Conservation (phyloP, 2,888 invertebrate genomes). For the Beris chalybata region DNA sequence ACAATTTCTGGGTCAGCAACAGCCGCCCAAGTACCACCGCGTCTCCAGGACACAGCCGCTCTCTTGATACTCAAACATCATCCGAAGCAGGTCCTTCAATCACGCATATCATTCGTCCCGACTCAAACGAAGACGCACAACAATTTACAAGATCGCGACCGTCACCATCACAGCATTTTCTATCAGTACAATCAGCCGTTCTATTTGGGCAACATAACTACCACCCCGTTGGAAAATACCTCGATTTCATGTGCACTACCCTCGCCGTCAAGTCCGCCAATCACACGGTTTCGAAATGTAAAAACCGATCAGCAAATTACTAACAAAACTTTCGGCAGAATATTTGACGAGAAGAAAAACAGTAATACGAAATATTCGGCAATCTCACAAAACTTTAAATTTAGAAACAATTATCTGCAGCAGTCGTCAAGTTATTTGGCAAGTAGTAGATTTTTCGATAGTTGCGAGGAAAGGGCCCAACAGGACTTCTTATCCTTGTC, state of each 20-base stretch:
- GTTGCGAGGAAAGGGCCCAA: constrained; percentile 50
- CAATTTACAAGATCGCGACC: constrained; percentile 7
- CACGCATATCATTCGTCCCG: constrained; percentile 13
- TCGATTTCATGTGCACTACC: constrained; percentile 29
- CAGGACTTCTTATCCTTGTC: constrained; percentile 56
- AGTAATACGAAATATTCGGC: constrained; percentile 12
- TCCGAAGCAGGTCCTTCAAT: constrained; percentile 35
- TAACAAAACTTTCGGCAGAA: constrained; percentile 14
- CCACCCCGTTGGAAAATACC: constrained; percentile 25
- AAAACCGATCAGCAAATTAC: constrained; percentile 16
- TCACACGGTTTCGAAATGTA: constrained; percentile 13
- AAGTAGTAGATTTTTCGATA: constrained; percentile 21
- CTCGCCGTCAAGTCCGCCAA: constrained; percentile 31
- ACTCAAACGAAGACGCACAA: constrained; percentile 40
- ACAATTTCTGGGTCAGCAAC: constrained; percentile 49
- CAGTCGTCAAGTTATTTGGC: constrained; percentile 15
- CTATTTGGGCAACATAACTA: constrained; percentile 25
- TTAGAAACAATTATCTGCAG: constrained; percentile 20
- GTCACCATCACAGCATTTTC: constrained; percentile 18
- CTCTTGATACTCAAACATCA: constrained; percentile 36
- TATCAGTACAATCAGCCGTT: constrained; percentile 32
- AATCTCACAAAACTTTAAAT: constrained; percentile 18
- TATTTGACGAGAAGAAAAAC: constrained; percentile 24
- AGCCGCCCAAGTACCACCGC: constrained; percentile 39
- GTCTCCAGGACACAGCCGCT: constrained; percentile 34